Evolutionary conservation across 2,888 invertebrate genomes (phyloP), one percentile per base, ranked within the genome.

Genomic region (Latrodectus elegans): DNA sequence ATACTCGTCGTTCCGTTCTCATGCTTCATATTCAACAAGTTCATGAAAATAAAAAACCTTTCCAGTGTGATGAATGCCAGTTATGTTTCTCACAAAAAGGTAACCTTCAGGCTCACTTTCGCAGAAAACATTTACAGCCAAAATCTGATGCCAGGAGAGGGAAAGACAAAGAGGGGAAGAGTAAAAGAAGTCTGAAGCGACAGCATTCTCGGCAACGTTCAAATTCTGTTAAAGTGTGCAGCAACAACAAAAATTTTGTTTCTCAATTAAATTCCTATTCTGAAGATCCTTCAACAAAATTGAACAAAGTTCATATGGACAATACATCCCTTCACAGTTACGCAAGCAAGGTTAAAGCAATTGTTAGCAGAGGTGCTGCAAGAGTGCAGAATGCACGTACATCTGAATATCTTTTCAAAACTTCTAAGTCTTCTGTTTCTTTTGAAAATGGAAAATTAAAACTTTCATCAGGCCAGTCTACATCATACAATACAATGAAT

Each of bases 21-120:
- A 76, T 84, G 75, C 55, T 88, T 64, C 88, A 88, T 49, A 84
- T 88, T 15, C 88, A 88, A 38, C 88, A 88, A 53, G 88, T 88
- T 26, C 88, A 88, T 72, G 88, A 88, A 75, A 84, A 84, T 75
- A 79, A 76, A 52, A 88, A 84, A 70, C 88, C 88, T 49, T 88
- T 84, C 52, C 84, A 88, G 67, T 88, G 88, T 51, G 76, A 81
- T 51, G 88, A 84, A 60, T 88, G 88, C 15, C 78, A 80, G 10
- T 55, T 84, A 26, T 84, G 88, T 70, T 88, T 88, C 55, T 88
- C 88, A 3, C 88, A 88, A 51, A 88, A 88, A 67, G 88, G 88
- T 11, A 88, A 88, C 53, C 84, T 88, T 38, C 88, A 84, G n/a
- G 88, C 88, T 12, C 88, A 88, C 55, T 84, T 65, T 65, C 71